Evolutionary conservation across 2,113 vertebrate species (phyloP).

Genomic region (Dasyurus viverrinus): DNA sequence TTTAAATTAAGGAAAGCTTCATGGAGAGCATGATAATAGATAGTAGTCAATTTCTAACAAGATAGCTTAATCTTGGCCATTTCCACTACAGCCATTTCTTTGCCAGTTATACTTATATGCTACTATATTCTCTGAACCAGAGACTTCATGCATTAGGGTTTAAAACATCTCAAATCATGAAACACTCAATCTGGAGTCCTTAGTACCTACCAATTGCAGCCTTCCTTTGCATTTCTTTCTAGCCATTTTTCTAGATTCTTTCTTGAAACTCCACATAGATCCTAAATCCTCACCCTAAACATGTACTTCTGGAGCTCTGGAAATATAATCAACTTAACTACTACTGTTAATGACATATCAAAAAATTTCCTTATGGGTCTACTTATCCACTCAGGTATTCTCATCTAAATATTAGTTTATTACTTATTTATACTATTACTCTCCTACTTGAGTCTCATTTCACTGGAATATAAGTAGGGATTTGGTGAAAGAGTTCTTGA

Average conservation of each 20-base stretch:
- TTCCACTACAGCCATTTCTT: neutral
- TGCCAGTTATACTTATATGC: neutral
- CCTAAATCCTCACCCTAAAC: neutral
- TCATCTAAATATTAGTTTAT: neutral
- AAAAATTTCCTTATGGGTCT: neutral
- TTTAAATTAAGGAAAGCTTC: neutral
- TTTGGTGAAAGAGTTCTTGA: neutral
- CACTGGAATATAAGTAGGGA: neutral
- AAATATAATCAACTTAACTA: neutral
- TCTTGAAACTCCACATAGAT: neutral
- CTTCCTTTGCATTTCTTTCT: neutral
- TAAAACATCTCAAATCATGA: neutral
- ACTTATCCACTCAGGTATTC: neutral
- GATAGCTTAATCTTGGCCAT: neutral
- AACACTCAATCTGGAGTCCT: neutral
- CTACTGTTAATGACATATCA: neutral
- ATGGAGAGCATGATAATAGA: neutral
- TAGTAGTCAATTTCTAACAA: neutral
- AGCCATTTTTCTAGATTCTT: neutral
- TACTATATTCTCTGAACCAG: neutral
- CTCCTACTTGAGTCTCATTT: neutral
- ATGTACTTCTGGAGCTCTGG: neutral
- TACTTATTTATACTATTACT: neutral
- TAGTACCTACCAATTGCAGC: neutral
- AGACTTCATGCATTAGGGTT: neutral